Conservation (phyloP, 2,888 invertebrate species). For the Melikaiella ostensackeni region DNA sequence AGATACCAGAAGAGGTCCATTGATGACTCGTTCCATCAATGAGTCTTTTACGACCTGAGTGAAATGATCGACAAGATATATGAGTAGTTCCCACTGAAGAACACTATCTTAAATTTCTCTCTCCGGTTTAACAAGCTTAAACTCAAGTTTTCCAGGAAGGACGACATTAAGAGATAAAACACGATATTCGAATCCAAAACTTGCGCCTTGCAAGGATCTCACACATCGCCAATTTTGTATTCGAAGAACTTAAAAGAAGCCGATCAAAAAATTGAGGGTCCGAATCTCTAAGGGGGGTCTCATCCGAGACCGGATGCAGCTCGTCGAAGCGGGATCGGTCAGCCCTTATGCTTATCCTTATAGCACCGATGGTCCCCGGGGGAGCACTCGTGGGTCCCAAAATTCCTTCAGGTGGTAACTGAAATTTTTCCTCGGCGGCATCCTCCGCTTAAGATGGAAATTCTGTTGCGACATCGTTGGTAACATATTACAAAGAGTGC, state of each 20-base stretch:
- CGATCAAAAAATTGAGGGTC: slow-evolving; percentile 38
- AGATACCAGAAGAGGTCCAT: slow-evolving; percentile 9
- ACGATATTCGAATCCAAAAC: slow-evolving; percentile 17
- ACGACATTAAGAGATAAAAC: slow-evolving; percentile 26
- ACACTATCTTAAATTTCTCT: slow-evolving; percentile 6
- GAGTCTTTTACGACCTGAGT: slow-evolving; percentile 8
- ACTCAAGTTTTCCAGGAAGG: slow-evolving; percentile 33
- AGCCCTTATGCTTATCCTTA: neutral
- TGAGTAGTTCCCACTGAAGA: slow-evolving; percentile 22
- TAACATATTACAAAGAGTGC: slow-evolving; percentile 56
- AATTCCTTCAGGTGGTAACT: slow-evolving; percentile 36
- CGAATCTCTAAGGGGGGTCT: slow-evolving; percentile 32
- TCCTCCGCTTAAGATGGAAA: slow-evolving; percentile 53
- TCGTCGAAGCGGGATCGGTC: neutral
- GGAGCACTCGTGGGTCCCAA: neutral
- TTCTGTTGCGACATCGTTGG: slow-evolving; percentile 56
- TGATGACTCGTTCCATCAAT: slow-evolving; percentile 27
- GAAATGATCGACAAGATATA: slow-evolving; percentile 22
- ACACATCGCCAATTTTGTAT: slow-evolving; percentile 32
- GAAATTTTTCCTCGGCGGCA: slow-evolving; percentile 38
- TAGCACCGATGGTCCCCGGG: slow-evolving; percentile 1
- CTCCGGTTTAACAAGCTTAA: slow-evolving; percentile 25
- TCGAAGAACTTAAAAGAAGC: slow-evolving; percentile 34
- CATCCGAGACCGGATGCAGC: slow-evolving; percentile 20
- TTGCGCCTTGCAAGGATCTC: slow-evolving; percentile 9